phyloP scores from a whole-genome alignment of 2,797 vertebrate genomes.

The Anolis apletophallus region DNA sequence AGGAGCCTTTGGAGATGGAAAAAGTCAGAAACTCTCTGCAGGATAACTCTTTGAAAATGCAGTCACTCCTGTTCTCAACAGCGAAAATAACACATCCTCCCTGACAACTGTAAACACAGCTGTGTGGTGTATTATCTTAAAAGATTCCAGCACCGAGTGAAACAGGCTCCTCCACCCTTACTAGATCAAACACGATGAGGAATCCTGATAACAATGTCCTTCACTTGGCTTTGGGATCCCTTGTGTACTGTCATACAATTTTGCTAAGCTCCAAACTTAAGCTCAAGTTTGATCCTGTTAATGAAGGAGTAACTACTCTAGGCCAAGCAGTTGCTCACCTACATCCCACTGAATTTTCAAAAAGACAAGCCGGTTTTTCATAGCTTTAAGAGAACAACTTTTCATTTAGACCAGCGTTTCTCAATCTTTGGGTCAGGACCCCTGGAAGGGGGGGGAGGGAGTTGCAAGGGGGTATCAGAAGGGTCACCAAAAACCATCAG shows the following conservation, averaged over 20 bases:
- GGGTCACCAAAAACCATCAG: too few relatives aligned
- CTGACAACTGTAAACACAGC: constrained; percentile 60
- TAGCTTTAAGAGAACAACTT: not conserved
- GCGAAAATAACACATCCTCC: constrained; percentile 61
- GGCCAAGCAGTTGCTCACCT: too few relatives aligned
- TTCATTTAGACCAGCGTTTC: not conserved
- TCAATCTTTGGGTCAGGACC: too few relatives aligned
- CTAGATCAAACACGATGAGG: constrained; percentile 49
- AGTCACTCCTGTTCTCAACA: constrained; percentile 59
- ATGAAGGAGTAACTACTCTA: not conserved
- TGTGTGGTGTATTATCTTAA: constrained; percentile 60
- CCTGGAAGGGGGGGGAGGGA: too few relatives aligned
- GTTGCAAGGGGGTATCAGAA: too few relatives aligned
- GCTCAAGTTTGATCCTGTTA: constrained; percentile 26
- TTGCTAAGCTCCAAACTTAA: not conserved
- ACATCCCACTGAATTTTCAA: too few relatives aligned
- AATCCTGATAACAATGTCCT: not conserved
- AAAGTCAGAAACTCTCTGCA: constrained; percentile 58
- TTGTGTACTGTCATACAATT: constrained; percentile 19
- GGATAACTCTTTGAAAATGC: constrained; percentile 66
- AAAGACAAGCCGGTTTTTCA: not conserved
- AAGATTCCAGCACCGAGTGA: constrained; percentile 57
- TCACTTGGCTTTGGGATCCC: not conserved
- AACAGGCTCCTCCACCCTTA: constrained; percentile 13
- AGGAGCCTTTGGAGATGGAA: constrained; percentile 61